Evolutionary conservation across 1,140 invertebrate genomes (phyloP), one percentile per base, ranked within the genome.

Genomic region (Zaprionus tsacasi): DNA sequence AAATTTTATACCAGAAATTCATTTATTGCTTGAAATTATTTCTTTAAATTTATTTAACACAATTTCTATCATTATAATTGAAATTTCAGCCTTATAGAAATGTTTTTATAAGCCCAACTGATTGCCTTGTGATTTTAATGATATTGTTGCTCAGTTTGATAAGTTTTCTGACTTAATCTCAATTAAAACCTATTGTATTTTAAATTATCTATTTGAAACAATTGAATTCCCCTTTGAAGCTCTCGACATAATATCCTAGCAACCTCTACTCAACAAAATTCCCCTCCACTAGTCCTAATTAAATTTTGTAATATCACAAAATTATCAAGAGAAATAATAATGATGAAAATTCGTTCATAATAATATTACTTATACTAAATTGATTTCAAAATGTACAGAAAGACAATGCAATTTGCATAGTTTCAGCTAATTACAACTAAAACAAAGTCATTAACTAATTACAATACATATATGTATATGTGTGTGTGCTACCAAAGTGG

Each of bases 381-480:
- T 50, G 45, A 50, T 50, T 50, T 0, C 3, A 12, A 50, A 50
- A 1, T 25, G 15, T 21, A 21, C 21, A 21, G n/a, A 7, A 1
- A 27, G 43, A 60, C 58, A 60, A 60, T 17, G 30, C 27, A 38
- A 58, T 50, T 48, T 21, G 17, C 56, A 50, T 38, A 40, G 35
- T 58, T 58, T 21, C 17, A 10, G 8, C 38, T 40, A 65, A 56
- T 65, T 66, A 66, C 10, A 17, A 11, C 21, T 12, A 56, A 27
- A 66, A 66, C 50, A 66, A 66, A 66, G 63, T 52, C 36, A n/a
- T 11, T 33, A 17, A 15, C 63, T 66, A 66, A 55, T 69, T 60
- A 33, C 43, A 33, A 21, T 57, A 48, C 1, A 21, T 21, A 21
- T 21, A 21, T 21, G n/a, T 21, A 21, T 21, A 21, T 21, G 21